Conservation (phyloP, 2,888 invertebrate species). For the Pachliopta kotzebuea region DNA sequence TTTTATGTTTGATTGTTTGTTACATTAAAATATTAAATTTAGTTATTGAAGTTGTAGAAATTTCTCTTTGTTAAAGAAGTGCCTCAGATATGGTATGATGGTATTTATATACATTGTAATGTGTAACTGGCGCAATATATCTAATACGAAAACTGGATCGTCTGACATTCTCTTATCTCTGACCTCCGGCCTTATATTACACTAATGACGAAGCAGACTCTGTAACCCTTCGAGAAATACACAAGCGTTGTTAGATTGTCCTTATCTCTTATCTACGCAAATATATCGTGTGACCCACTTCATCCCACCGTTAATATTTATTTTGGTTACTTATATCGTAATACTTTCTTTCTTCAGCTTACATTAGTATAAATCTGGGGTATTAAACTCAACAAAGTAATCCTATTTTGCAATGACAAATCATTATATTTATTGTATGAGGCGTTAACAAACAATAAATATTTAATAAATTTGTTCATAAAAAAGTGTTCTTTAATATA, state of each 20-base stretch:
- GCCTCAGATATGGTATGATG: neutral
- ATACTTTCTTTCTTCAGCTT: neutral
- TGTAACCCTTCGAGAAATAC: conserved; percentile 51
- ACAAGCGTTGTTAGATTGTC: conserved; percentile 43
- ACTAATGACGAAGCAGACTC: conserved; percentile 43
- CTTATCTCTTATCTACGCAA: conserved; percentile 53
- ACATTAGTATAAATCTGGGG: neutral
- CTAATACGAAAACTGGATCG: conserved; percentile 43
- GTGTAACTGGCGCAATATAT: conserved; percentile 31
- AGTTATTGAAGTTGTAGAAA: conserved; percentile 14
- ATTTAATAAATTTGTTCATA: neutral
- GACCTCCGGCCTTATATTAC: conserved; percentile 52
- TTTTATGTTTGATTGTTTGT: conserved; percentile 8
- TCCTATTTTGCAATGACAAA: no score
- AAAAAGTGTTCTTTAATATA: no score
- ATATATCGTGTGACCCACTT: conserved; percentile 52
- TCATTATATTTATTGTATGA: neutral
- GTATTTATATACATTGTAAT: conserved; percentile 14
- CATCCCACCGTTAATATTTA: conserved; percentile 45
- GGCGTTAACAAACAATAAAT: neutral
- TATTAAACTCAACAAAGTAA: neutral
- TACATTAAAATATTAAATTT: conserved; percentile 20
- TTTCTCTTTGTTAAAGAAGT: conserved; percentile 10
- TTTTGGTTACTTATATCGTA: conserved; percentile 23
- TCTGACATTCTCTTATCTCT: conserved; percentile 49